These are phyloP conservation scores for Forficula auricularia DNA, from an alignment of 1,140 invertebrate species.

Conservation along the genomic window DNA sequence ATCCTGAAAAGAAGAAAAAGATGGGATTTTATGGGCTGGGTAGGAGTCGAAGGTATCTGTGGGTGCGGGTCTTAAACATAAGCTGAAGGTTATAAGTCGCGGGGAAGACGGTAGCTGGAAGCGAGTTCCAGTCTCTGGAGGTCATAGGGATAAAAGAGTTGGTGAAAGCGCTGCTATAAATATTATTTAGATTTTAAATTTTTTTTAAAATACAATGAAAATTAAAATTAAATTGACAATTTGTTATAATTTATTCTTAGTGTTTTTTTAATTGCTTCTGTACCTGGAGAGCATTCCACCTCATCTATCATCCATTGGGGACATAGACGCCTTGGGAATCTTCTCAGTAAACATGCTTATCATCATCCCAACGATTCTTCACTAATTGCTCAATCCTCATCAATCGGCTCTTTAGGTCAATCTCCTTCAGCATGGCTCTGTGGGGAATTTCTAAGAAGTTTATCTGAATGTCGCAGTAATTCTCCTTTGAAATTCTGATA, in stretches of 20 bases:
- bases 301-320: conserved; percentile 42
- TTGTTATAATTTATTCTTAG: conserved; percentile 29
- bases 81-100: too few species aligned
- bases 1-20: too few species aligned
- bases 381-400: conserved; percentile 72
- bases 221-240: too few species aligned
- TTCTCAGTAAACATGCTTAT: conserved; percentile 43
- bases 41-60: too few species aligned
- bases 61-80: too few species aligned
- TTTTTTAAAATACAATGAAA: too few species aligned
- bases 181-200: too few species aligned
- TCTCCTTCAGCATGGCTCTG: conserved; percentile 49
- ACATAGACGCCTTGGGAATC: conserved; percentile 42
- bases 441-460: conserved; percentile 40
- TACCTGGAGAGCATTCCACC: conserved; percentile 59
- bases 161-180: too few species aligned
- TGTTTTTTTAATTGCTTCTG: conserved; percentile 69
- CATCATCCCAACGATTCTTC: conserved; percentile 36
- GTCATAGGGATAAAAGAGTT: too few species aligned
- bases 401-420: conserved; percentile 69
- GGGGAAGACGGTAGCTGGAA: too few species aligned
- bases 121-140: too few species aligned
- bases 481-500: neutral
- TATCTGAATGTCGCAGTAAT: conserved; percentile 22
- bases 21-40: too few species aligned